Evolutionary conservation across 2,797 vertebrate species (phyloP).

Genomic region (Nannoperca obscura): DNA sequence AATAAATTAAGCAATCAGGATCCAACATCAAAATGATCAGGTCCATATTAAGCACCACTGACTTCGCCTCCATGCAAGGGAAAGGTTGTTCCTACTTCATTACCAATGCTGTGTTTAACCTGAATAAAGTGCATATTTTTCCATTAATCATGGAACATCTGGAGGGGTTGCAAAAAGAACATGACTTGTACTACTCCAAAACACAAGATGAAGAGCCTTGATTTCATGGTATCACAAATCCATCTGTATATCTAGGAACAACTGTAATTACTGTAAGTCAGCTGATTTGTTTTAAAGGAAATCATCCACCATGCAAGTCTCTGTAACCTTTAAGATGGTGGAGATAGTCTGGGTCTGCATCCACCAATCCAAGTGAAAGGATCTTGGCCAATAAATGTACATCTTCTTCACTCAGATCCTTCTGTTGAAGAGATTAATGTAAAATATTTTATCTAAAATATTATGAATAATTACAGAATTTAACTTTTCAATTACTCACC

Average conservation of each 20-base stretch:
- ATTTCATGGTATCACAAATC: constrained; percentile 18
- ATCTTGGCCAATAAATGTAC: constrained; percentile 81
- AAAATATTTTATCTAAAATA: neutral
- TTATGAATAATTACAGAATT: neutral
- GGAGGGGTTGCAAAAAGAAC: neutral
- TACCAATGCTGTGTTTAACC: neutral
- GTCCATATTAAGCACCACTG: neutral
- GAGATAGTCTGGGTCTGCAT: constrained; percentile 86
- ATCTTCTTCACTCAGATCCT: constrained; percentile 80
- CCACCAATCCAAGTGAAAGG: constrained; percentile 84
- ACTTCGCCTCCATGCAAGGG: neutral
- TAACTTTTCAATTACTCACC: constrained; percentile 57
- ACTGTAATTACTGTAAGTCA: neutral
- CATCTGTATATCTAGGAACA: constrained; percentile 7
- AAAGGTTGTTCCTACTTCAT: neutral
- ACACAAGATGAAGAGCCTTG: neutral
- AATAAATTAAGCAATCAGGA: constrained; percentile 1
- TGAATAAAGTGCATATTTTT: constrained; percentile 18
- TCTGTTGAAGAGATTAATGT: constrained; percentile 59
- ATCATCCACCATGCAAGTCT: constrained; percentile 71
- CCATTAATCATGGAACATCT: constrained; percentile 3
- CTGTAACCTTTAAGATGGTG: constrained; percentile 85
- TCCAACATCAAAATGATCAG: constrained; percentile 1
- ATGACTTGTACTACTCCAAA: constrained; percentile 17
- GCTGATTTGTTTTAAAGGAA: neutral